phyloP scores from a whole-genome alignment of 2,797 vertebrate species.

The Remorina albescens region DNA sequence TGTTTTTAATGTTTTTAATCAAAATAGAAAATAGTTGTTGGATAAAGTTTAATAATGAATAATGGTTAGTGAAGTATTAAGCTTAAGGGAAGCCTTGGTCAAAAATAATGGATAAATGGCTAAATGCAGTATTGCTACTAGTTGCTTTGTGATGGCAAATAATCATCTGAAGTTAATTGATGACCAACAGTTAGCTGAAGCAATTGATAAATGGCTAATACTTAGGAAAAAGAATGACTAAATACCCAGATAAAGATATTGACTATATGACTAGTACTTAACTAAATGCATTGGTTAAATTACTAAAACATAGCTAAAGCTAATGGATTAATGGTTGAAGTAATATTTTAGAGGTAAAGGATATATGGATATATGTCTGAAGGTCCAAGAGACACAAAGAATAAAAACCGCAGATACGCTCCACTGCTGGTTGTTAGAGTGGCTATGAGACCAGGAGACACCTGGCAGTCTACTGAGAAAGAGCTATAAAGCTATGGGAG shows the following conservation, averaged over 20 bases:
- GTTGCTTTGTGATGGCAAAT: neutral
- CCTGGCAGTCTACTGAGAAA: neutral
- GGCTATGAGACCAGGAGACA: slow-evolving; percentile 2
- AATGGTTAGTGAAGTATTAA: too few relatives aligned
- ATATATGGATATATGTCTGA: too few relatives aligned
- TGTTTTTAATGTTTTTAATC: too few relatives aligned
- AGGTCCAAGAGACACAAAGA: neutral
- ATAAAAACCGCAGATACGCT: neutral
- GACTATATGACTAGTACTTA: too few relatives aligned
- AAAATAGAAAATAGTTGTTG: neutral
- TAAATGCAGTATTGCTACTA: too few relatives aligned
- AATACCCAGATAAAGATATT: too few relatives aligned
- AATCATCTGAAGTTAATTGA: neutral
- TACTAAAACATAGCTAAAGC: neutral
- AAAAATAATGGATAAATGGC: neutral
- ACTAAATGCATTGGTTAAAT: neutral
- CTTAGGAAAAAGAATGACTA: too few relatives aligned
- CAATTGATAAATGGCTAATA: neutral
- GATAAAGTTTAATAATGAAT: too few relatives aligned
- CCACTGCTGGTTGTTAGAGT: slow-evolving; percentile 2
- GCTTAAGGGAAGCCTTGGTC: too few relatives aligned
- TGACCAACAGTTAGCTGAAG: neutral
- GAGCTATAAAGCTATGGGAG: slow-evolving; percentile 11
- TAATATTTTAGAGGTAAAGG: too few relatives aligned
- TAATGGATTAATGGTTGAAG: neutral